Evolutionary conservation across 53 echinoderm and acorn worm genomes (phyloP).

Genomic region (Actinopyga echinites): DNA sequence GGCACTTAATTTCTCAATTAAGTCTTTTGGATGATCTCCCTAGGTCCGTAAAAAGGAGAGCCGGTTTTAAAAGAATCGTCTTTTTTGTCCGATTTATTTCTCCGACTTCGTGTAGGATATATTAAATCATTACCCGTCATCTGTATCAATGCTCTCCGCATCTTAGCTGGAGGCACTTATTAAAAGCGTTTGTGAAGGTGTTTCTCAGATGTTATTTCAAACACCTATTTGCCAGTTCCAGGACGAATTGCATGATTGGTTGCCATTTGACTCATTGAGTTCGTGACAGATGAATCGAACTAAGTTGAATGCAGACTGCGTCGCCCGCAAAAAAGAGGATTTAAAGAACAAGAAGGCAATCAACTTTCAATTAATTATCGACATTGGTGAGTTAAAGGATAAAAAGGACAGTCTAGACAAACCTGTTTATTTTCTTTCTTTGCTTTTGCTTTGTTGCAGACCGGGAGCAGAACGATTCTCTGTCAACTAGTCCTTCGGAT

Average conservation of each 20-base stretch:
- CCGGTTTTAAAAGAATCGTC: too few species aligned
- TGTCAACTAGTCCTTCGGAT: constrained; percentile 13
- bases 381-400: constrained; percentile 5
- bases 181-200: constrained; percentile 25
- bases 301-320: constrained; percentile 11
- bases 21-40: not conserved
- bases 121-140: constrained; percentile 13
- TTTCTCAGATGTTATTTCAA: not conserved
- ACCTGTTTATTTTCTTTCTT: constrained; percentile 11
- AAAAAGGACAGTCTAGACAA: constrained; percentile 10
- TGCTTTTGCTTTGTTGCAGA: not conserved
- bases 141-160: constrained; percentile 11
- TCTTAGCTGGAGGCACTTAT: constrained; percentile 2
- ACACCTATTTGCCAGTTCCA: constrained; percentile 7
- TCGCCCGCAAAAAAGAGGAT: not conserved
- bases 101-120: constrained; percentile 1
- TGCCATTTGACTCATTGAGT: constrained; percentile 3
- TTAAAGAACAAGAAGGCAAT: constrained; percentile 19
- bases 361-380: constrained; percentile 29
- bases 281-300: constrained; percentile 33
- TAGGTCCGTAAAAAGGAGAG: too few species aligned
- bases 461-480: constrained; percentile 12
- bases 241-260: not conserved
- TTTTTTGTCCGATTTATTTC: not conserved
- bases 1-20: constrained; percentile 13